Base-by-base conservation (phyloP, 2,888 invertebrate species). In the Litoditis marina region DNA sequence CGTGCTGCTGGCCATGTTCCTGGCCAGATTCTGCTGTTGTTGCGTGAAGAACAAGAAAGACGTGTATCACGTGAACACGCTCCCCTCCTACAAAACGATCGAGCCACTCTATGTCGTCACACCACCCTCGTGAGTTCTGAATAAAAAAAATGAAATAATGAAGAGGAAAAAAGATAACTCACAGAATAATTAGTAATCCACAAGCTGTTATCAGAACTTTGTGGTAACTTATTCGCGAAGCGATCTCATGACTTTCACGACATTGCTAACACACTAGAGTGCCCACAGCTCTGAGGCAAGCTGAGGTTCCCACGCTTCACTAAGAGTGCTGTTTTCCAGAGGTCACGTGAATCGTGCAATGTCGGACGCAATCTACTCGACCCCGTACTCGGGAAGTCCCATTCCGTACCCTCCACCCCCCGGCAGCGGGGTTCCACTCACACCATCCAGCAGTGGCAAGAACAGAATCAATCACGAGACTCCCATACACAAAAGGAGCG, bases 51-150 rank as follows among this genome's bases (percentile, higher is more conserved):
- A 67, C 42, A 76, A 76, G 50, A 74, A 73, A 52, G 73, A 79
- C 49, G 77, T 72, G 60, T 81, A 81, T 66, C 70, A 78, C 47
- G 79, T 81, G 19, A 79, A 76, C 11, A 78, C 79, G 30, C 66
- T 74, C 11, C 76, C 77, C 13, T 75, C 78, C 8, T 81, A 81
- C 73, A 81, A 81, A 56, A 73, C 77, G 22, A 73, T 79, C 59
- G 81, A 81, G 50, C 81, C 81, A 1, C 71, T 81, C 36, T 81
- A 81, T 62, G 79, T 81, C 47, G 76, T 80, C 36, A 79, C 80
- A 3, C 79, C 80, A 25, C 73, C 76, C 30, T 61, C 65, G 68
- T 70, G 44, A 56, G 65, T 56, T 13, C 39, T 60, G n/a, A 2
- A 6, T 25, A 22, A 25, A 53, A 27, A 5, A 7, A 56, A n/a